Conservation (phyloP, 2,113 vertebrate genomes). For the Chroicocephalus ridibundus region DNA sequence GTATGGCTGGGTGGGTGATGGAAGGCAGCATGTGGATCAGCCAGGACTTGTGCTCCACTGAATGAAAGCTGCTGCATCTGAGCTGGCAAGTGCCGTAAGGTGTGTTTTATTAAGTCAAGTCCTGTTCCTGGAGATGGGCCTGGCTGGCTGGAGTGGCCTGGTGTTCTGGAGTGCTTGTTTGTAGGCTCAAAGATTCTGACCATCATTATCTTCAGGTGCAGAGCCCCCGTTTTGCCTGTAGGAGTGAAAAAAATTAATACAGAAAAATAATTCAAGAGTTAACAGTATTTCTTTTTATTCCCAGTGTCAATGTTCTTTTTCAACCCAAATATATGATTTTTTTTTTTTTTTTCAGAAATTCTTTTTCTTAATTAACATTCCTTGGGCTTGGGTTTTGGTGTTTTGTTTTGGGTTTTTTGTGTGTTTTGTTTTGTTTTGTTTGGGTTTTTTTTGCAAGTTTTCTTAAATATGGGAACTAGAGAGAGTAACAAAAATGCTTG, state of each 20-base stretch:
- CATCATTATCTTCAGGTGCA: background rate
- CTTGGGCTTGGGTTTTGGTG: background rate
- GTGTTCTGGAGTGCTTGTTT: background rate
- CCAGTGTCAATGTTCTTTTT: background rate
- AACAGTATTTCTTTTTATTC: background rate
- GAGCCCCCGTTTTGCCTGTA: background rate
- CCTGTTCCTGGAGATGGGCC: background rate
- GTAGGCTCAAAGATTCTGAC: background rate
- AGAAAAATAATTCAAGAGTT: background rate
- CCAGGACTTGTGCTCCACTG: background rate
- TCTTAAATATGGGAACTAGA: background rate
- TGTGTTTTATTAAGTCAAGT: background rate
- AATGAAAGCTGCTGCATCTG: background rate
- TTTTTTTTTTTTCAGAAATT: background rate
- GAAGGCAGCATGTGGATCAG: background rate
- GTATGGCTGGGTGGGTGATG: background rate
- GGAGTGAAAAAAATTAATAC: background rate
- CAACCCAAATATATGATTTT: background rate
- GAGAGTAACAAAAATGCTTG: background rate
- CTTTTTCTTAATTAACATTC: background rate
- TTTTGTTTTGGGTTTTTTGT: background rate
- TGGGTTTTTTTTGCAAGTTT: background rate
- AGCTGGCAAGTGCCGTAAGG: background rate
- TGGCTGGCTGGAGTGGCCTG: background rate
- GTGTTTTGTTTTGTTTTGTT: background rate